phyloP scores from a whole-genome alignment of 2,113 vertebrate genomes.

The Diadophis punctatus region DNA sequence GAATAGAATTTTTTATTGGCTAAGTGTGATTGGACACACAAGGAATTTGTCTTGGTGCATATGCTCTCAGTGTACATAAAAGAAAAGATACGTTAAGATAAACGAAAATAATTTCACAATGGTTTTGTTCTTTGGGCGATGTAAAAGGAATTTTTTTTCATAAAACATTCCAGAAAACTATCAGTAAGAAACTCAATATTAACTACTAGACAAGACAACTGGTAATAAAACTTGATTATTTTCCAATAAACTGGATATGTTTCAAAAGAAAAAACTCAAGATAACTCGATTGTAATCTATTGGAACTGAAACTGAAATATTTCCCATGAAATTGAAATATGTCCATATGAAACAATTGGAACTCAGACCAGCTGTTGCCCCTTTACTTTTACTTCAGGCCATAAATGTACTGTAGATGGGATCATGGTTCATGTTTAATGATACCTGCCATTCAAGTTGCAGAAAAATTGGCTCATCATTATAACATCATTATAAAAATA shows the following conservation, averaged over 20 bases:
- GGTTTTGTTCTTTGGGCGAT: neutral
- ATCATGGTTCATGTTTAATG: neutral
- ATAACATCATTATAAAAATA: neutral
- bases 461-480: neutral
- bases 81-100: neutral
- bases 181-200: constrained; percentile 7
- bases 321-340: neutral
- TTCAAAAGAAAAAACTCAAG: neutral
- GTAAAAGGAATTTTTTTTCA: neutral
- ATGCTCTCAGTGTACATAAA: no score
- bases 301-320: neutral
- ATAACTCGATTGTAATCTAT: neutral
- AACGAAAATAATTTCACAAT: neutral
- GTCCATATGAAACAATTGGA: neutral
- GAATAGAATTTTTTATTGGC: no score
- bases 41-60: no score
- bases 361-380: neutral
- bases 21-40: no score
- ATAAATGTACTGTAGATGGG: neutral
- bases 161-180: neutral
- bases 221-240: neutral
- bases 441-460: neutral
- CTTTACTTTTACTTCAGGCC: neutral
- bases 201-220: neutral
- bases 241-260: neutral